These are phyloP conservation scores for Cryptotis parvus DNA, from an alignment of 2,113 vertebrate species.

Conservation along the genomic window DNA sequence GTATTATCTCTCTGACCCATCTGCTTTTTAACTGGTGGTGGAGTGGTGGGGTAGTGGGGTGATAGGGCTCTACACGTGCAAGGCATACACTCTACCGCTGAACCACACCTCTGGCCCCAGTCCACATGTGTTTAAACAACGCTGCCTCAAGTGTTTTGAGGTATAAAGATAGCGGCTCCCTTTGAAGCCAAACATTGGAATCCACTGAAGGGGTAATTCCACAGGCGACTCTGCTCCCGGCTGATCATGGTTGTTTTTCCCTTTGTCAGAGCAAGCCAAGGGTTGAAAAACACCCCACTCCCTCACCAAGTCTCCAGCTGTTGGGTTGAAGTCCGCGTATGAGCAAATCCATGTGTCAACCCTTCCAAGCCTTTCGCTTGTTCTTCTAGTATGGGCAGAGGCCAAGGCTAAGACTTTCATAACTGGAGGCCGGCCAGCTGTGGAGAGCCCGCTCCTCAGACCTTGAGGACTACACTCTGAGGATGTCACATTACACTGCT, in stretches of 20 bases:
- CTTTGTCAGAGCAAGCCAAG: constrained; percentile 47
- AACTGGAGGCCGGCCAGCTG: accelerated
- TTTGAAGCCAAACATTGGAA: neutral
- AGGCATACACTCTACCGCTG: too few relatives aligned
- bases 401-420: neutral
- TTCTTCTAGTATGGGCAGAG: neutral
- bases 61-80: too few relatives aligned
- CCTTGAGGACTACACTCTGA: neutral
- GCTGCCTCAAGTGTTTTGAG: neutral
- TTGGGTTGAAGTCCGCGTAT: neutral
- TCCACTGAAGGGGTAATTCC: neutral
- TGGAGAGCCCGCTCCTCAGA: neutral
- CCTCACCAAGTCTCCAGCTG: constrained; percentile 8
- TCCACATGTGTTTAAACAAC: neutral
- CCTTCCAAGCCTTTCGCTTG: neutral
- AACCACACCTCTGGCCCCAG: too few relatives aligned
- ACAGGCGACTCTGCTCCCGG: neutral
- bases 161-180: neutral
- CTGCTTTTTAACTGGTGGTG: too few relatives aligned
- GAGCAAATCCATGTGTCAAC: neutral
- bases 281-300: neutral
- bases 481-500: neutral
- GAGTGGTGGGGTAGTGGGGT: too few relatives aligned
- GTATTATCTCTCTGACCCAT: too few relatives aligned
- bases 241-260: neutral